Evolutionary conservation across 2,888 invertebrate genomes (phyloP).

Genomic region (Graphium colonna): DNA sequence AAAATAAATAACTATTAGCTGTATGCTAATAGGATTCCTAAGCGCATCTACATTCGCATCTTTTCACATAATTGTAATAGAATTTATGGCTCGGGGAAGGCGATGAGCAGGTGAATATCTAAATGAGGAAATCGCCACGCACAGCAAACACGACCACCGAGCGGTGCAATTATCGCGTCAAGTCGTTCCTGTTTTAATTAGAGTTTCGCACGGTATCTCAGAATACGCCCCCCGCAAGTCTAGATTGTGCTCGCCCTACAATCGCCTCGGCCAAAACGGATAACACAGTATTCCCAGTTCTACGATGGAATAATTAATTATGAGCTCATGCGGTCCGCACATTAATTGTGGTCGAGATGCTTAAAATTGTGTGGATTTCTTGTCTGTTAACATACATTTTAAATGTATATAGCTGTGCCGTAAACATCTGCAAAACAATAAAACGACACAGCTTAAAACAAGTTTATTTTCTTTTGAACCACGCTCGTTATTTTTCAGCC

Average conservation of each 20-base stretch:
- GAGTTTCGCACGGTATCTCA: constrained; percentile 49
- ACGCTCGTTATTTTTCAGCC: no score
- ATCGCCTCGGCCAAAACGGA: constrained; percentile 27
- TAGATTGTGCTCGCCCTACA: constrained; percentile 35
- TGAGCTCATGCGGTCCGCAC: neutral
- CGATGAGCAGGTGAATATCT: neutral
- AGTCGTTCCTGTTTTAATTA: constrained; percentile 62
- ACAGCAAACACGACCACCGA: neutral
- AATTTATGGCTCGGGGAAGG: neutral
- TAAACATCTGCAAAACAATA: no score
- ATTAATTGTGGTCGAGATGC: neutral
- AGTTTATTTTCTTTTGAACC: no score
- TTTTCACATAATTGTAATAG: neutral
- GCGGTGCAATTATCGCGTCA: constrained; percentile 46
- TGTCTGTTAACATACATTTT: no score
- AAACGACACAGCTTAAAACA: no score
- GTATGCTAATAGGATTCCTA: no score
- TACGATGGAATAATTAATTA: constrained; percentile 16
- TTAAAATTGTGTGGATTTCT: neutral
- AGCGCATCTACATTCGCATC: no score
- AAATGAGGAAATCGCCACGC: neutral
- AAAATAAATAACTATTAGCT: no score
- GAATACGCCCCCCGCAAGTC: constrained; percentile 46
- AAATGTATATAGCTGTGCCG: no score
- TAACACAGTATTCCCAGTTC: constrained; percentile 9